These are phyloP conservation scores for Palythoa caribaeorum DNA, from an alignment of 92 coral and sea anemone species.

Conservation along the genomic window DNA sequence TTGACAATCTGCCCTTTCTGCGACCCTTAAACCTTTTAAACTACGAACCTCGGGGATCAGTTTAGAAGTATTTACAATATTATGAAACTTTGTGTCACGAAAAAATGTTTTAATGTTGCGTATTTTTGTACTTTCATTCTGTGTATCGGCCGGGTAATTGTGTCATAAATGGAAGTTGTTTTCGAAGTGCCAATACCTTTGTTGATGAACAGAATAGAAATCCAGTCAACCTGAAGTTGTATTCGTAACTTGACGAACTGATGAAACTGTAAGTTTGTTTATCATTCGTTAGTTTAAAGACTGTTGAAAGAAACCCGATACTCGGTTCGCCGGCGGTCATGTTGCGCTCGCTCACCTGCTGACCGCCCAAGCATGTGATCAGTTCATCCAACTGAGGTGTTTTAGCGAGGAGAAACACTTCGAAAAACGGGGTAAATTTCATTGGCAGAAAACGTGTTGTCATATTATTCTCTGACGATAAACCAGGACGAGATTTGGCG, in stretches of 20 bases:
- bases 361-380: neutral
- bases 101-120: no score
- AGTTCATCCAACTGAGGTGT: neutral
- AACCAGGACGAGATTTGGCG: neutral
- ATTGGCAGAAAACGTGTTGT: neutral
- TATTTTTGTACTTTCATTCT: no score
- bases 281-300: conserved; percentile 15
- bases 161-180: no score
- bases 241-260: neutral
- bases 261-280: conserved; percentile 20
- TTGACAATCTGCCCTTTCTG: neutral
- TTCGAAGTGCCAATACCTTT: no score
- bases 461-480: neutral
- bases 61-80: no score
- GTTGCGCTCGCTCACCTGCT: neutral
- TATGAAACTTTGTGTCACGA: no score
- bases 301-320: conserved; percentile 10
- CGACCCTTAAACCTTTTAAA: neutral
- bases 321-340: neutral
- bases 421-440: neutral
- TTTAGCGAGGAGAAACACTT: conserved; percentile 14
- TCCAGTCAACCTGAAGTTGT: neutral
- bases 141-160: no score
- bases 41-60: no score
- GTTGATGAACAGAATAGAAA: neutral